A percentile compares a stretch with the other conserved stretches of the same genome.
Conservation (phyloP, 2,113 vertebrate genomes). For the Suricata suricatta region DNA sequence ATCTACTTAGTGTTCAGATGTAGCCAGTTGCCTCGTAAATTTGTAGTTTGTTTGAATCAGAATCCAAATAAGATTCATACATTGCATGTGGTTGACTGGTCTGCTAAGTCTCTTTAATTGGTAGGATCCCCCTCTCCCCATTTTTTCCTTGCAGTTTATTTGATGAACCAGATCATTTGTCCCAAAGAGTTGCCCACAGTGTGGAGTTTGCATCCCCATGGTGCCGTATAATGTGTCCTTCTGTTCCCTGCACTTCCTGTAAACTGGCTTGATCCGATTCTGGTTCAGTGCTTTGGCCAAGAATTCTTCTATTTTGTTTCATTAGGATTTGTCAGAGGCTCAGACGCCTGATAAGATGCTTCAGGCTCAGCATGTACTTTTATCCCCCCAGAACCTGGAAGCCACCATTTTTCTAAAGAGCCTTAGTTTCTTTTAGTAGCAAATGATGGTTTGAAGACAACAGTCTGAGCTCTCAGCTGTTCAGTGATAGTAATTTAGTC, state of each 20-base stretch:
- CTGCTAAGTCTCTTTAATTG: background rate
- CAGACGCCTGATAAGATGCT: background rate
- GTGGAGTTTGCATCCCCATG: background rate
- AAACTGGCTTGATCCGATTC: background rate
- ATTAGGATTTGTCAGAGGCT: background rate
- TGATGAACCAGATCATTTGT: background rate
- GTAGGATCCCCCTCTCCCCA: background rate
- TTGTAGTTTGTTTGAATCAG: background rate
- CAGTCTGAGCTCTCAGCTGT: background rate
- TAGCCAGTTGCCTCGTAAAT: background rate
- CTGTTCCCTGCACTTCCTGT: background rate
- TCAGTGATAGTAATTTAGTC: background rate
- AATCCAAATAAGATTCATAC: background rate
- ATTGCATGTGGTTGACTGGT: background rate
- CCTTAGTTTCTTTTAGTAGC: background rate
- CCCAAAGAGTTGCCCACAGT: background rate
- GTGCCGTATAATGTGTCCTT: background rate
- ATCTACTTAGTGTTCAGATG: background rate
- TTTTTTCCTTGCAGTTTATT: background rate
- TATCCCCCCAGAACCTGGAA: background rate
- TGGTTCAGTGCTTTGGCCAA: background rate
- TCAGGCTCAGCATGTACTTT: background rate
- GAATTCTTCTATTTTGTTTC: background rate
- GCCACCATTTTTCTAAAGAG: background rate
- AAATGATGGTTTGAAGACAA: background rate